These are phyloP conservation scores for Oreocharis arfaki DNA, from an alignment of 2,113 vertebrate genomes.

Conservation along the genomic window DNA sequence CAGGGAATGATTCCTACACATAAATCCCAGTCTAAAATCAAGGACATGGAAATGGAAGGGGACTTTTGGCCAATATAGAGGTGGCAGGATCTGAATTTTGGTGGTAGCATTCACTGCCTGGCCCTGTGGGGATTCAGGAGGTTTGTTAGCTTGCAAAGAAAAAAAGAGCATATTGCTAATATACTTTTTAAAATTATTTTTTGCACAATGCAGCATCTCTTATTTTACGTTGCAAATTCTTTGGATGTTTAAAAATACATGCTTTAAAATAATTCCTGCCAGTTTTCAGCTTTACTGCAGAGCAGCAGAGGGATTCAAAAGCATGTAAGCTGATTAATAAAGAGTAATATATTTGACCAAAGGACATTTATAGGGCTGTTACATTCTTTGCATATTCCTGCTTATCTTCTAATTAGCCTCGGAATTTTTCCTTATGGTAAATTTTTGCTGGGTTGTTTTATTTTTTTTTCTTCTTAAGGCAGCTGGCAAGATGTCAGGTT, in stretches of 20 bases:
- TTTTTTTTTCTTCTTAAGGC: background rate
- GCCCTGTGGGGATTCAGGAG: background rate
- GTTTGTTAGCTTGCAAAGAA: background rate
- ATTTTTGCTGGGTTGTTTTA: background rate
- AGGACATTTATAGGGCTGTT: background rate
- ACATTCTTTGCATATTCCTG: background rate
- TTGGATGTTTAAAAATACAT: background rate
- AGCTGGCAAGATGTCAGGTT: background rate
- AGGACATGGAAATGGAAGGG: background rate
- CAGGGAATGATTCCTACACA: background rate
- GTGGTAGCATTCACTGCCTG: background rate
- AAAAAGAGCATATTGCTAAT: background rate
- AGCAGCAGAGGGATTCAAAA: background rate
- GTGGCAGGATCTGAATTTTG: background rate
- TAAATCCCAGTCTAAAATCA: background rate
- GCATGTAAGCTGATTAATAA: background rate
- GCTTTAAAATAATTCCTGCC: background rate
- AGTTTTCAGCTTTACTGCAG: conserved; percentile 6
- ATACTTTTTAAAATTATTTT: background rate
- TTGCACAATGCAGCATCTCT: background rate
- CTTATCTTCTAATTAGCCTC: background rate
- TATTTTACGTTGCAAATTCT: background rate
- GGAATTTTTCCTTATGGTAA: background rate
- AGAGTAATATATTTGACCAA: background rate
- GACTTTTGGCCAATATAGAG: background rate